Base-by-base conservation (phyloP, 2,113 vertebrate genomes). In the Campylomormyrus tamandua region DNA sequence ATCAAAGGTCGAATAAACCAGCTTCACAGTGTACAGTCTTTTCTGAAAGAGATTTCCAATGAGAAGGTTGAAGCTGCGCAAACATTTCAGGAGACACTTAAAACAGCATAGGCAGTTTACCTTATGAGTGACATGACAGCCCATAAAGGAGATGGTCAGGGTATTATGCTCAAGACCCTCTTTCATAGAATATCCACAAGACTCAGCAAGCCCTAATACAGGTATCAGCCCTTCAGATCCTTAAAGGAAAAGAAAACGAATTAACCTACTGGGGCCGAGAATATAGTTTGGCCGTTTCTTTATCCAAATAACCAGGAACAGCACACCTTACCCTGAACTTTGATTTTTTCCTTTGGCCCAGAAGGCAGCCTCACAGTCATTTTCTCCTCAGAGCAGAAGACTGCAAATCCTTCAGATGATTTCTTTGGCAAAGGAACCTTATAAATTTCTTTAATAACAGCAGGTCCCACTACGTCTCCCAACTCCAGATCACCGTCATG, bases 101-200 rank as follows among this genome's bases (percentile, higher is more conserved):
- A 1, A n/a, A 62, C 56, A 1, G 56, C 31, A 21, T 31, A 66
- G 17, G 1, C 11, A 11, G 21, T 91, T n/a, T 88, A 94, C 95
- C 88, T 91, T 10, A 56, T 85, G 89, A 21, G 50, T 92, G 11
- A 95, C 92, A 87, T 92, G 66, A 83, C 95, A 96, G 1, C 93
- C 93, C 42, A 46, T 89, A 46, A 94, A 95, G 4, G 91, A 85
- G 17, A 96, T 89, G n/a, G 39, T 90, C 31, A 96, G 46, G 5
- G 87, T 88, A n/a, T 92, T 92, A 0, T 66, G 5, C 0, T 58
- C 0, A 1, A 80, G 13, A 31, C 58, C 87, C 1, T 0, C 11
- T 35, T 90, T 88, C 53, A 95, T 24, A 13, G 53, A 49, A 87
- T 94, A 95, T 0, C 91, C 93, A 91, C 95, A 95, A 24, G 39